Base-by-base conservation (phyloP, 2,113 vertebrate genomes). In the Hirundichthys speculiger region DNA sequence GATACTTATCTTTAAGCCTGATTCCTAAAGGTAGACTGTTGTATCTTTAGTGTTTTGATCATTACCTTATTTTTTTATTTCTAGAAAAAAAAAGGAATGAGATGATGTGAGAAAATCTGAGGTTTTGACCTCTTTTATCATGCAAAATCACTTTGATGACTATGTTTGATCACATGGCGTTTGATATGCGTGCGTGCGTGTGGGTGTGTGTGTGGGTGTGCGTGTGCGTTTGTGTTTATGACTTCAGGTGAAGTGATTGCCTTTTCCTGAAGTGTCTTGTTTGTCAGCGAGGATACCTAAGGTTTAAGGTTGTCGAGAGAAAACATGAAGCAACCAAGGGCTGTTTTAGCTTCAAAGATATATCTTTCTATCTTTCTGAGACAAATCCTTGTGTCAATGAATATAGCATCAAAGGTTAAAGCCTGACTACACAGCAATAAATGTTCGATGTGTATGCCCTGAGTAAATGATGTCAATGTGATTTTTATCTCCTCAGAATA, bases 341-440 rank as follows among this genome's bases (percentile, higher is more conserved):
- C 90, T 93, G 90, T 91, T 90, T 90, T 75, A 88, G 89, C 87
- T 89, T 90, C 87, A 86, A 86, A 92, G 87, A 84, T 79, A 56
- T 80, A 34, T 73, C 75, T 80, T 89, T 71, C 73, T 77, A 79
- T 83, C 82, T 86, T 82, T 90, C 73, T 77, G 80, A 88, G 86
- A 90, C 75, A 68, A 87, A 88, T 87, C 83, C 80, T 87, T 86
- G 79, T 87, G 85, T 90, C 86, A 79, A 25, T 85, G 79, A 82
- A 70, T 56, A 85, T 84, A 87, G 77, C 80, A 75, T 89, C 80
- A 87, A 79, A 86, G 86, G 77, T 86, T 82, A 66, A 85, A 89
- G 80, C 85, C 86, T 90, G 88, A 89, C 77, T 81, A 86, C 88
- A 88, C 89, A 93, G 91, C 92, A 93, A 92, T 93, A 93, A 93